Conservation (phyloP, 2,113 vertebrate species). For the Odocoileus virginianus region DNA sequence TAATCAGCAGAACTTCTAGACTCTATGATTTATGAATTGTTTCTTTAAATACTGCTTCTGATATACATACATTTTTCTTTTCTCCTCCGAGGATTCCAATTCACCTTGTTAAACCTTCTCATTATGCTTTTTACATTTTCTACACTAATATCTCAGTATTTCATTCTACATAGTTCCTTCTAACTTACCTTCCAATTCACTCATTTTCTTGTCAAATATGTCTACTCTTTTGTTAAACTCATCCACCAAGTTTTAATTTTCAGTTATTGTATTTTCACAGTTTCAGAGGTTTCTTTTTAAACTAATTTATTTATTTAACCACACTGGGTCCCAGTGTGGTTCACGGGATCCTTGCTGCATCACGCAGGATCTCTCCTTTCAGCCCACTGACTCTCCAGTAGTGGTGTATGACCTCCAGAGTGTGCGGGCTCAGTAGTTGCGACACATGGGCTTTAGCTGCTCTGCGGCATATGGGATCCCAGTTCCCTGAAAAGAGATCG, state of each 20-base stretch:
- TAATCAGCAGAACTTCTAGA: neutral
- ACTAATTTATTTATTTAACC: neutral
- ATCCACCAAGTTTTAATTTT: neutral
- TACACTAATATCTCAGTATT: neutral
- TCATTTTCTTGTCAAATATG: neutral
- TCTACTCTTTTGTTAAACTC: neutral
- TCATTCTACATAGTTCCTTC: neutral
- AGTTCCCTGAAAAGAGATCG: neutral
- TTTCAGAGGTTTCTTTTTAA: neutral
- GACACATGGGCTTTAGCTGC: neutral
- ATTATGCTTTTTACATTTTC: neutral
- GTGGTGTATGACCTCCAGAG: neutral
- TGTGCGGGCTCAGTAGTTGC: fast-evolving
- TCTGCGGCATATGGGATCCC: neutral
- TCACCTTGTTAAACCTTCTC: neutral
- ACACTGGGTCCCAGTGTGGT: neutral
- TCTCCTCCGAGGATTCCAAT: neutral
- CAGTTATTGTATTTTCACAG: neutral
- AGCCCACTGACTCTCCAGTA: neutral
- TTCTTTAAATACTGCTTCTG: neutral
- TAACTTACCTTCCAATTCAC: neutral
- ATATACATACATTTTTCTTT: neutral
- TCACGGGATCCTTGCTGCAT: neutral
- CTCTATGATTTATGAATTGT: neutral
- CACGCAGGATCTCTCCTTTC: neutral